Evolutionary conservation across 2,113 vertebrate genomes (phyloP).

Genomic region (Nothoprocta pentlandii): DNA sequence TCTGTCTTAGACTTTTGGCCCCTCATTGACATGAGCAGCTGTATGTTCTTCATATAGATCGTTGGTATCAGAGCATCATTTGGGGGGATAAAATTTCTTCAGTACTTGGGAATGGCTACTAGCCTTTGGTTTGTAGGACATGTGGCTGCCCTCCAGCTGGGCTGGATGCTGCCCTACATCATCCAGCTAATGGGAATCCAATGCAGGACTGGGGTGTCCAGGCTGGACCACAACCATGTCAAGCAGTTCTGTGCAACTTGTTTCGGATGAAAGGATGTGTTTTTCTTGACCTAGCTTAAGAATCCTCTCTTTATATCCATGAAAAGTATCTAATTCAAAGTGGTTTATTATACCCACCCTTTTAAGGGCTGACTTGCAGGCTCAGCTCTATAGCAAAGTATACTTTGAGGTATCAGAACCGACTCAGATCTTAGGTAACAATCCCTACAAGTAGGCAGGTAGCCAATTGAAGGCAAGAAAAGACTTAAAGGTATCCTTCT

Average conservation of each 20-base stretch:
- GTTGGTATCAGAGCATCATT: background rate
- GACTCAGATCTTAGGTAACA: background rate
- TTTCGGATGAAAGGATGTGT: background rate
- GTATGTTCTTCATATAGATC: background rate
- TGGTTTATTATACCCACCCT: background rate
- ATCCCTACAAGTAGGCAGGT: background rate
- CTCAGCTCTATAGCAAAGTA: background rate
- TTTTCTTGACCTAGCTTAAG: background rate
- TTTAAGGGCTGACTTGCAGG: background rate
- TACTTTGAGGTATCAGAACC: background rate
- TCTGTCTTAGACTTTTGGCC: background rate
- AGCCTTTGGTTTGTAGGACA: background rate
- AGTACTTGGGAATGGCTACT: background rate
- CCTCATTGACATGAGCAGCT: background rate
- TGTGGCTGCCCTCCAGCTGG: too few relatives aligned
- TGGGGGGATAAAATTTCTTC: background rate
- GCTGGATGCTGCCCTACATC: too few relatives aligned
- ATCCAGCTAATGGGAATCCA: background rate
- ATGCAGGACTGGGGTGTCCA: background rate
- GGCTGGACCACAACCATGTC: rapidly evolving
- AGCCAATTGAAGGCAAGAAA: background rate
- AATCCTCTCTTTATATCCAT: background rate
- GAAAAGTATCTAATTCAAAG: background rate
- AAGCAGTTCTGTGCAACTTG: background rate
- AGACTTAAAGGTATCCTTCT: background rate